phyloP scores from a whole-genome alignment of 64 coral and sea anemone species.

The Stylophora pistillata region DNA sequence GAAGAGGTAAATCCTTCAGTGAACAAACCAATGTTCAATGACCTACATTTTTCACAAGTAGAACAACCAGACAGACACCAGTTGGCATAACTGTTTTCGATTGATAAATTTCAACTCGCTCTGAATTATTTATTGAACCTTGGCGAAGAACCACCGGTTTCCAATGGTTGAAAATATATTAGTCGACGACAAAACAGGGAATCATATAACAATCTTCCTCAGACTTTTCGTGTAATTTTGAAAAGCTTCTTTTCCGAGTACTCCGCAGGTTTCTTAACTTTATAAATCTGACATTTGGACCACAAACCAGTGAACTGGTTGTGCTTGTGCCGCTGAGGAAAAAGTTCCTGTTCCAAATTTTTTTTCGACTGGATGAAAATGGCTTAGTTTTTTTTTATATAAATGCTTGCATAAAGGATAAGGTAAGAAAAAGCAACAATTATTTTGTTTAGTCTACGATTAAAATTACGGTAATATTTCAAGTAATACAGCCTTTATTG shows the following conservation, averaged over 20 bases:
- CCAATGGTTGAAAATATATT: neutral
- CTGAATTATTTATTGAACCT: slow-evolving; percentile 13
- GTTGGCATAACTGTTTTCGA: neutral
- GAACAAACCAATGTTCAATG: neutral
- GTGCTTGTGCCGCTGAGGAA: neutral
- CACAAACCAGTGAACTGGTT: too few relatives aligned
- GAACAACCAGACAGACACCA: slow-evolving; percentile 37
- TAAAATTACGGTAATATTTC: neutral
- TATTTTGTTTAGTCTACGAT: neutral
- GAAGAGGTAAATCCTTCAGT: neutral
- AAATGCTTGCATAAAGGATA: neutral
- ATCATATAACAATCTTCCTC: neutral
- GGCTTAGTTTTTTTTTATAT: neutral
- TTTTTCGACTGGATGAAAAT: neutral
- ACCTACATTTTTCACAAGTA: neutral
- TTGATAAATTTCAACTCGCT: neutral
- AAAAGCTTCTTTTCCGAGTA: neutral
- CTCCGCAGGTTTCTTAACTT: neutral
- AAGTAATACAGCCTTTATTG: neutral
- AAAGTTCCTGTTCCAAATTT: neutral
- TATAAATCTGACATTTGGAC: too few relatives aligned
- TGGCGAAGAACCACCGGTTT: neutral
- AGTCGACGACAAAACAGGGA: neutral
- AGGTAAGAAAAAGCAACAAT: neutral
- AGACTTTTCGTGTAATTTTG: neutral